Evolutionary conservation across 2,113 vertebrate species (phyloP), one percentile per base, ranked within the genome.

Genomic region (Paraplagusia blochii): DNA sequence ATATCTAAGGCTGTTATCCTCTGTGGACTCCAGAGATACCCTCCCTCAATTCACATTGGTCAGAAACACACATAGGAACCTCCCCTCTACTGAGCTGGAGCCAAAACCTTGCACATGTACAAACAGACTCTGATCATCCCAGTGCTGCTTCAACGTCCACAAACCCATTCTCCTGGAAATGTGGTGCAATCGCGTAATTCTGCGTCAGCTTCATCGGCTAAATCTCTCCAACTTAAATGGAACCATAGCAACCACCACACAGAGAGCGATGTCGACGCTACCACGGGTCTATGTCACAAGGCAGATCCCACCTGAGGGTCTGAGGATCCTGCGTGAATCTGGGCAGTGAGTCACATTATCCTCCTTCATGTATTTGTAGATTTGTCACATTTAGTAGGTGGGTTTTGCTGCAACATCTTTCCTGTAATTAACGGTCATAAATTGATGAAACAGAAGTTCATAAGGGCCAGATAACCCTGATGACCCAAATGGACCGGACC

Each of bases 201-300:
- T 89, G 14, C 83, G 75, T 54, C 53, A 44, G 48, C 74, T 92
- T 40, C 82, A 74, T 51, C 78, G 80, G 44, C 53, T 87, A 19
- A 77, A 70, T 45, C 19, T 75, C 39, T 50, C 58, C 22, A 29
- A 29, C 22, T 29, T 29, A 29, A 29, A 29, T 3, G 43, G 74
- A 38, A 39, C 58, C 40, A 62, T 57, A 3, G 34, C 74, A 11
- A 60, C 69, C 50, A 69, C 39, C 13, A 15, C 74, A 40, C 81
- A 78, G 50, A 83, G 88, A 34, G 73, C 77, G 40, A 88, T 85
- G 85, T 88, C 88, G 14, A 83, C 71, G 1, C 53, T 92, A 44
- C 81, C 83, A 2, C 81, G 85, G n/a, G 81, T 92, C 9, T 93
- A 90, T 13, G 72, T 92, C 53, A 90, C 91, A 36, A 87, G 91